These are phyloP conservation scores for Synanthedon andrenaeformis DNA, from an alignment of 2,888 invertebrate species.

Conservation along the genomic window DNA sequence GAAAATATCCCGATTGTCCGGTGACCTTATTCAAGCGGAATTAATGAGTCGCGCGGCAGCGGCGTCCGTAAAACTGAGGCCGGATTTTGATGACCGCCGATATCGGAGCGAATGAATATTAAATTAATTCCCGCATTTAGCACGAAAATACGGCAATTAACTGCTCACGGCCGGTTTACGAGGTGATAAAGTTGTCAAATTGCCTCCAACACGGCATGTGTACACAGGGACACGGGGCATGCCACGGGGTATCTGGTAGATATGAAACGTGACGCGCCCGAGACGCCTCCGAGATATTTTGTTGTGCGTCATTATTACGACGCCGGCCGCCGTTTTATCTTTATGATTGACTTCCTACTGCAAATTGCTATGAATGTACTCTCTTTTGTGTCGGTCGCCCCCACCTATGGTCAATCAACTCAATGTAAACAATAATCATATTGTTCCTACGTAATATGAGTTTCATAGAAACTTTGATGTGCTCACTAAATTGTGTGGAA, in stretches of 20 bases:
- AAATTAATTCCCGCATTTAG: constrained; percentile 44
- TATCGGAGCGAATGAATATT: constrained; percentile 38
- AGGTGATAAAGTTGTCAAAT: constrained; percentile 40
- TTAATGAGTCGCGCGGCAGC: constrained; percentile 20
- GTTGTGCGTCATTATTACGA: constrained; percentile 16
- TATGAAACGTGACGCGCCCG: constrained; percentile 2
- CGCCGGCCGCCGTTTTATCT: constrained; percentile 24
- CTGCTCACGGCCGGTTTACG: constrained; percentile 32
- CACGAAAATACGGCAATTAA: constrained; percentile 43
- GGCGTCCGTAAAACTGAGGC: constrained; percentile 20
- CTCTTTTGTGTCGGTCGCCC: not conserved
- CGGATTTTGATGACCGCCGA: constrained; percentile 32
- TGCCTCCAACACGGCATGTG: constrained; percentile 19
- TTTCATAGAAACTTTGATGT: too few species aligned
- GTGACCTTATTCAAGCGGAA: constrained; percentile 7
- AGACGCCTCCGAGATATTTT: constrained; percentile 14
- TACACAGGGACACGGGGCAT: not conserved
- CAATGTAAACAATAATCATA: too few species aligned
- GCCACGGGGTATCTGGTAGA: not conserved
- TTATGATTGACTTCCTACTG: constrained; percentile 28
- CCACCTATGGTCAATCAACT: too few species aligned
- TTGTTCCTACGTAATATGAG: too few species aligned
- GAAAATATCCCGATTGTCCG: not conserved
- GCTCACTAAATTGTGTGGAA: too few species aligned
- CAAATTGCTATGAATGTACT: not conserved